Evolutionary conservation across 2,888 invertebrate species (phyloP).

Genomic region (Caenorhabditis angaria): DNA sequence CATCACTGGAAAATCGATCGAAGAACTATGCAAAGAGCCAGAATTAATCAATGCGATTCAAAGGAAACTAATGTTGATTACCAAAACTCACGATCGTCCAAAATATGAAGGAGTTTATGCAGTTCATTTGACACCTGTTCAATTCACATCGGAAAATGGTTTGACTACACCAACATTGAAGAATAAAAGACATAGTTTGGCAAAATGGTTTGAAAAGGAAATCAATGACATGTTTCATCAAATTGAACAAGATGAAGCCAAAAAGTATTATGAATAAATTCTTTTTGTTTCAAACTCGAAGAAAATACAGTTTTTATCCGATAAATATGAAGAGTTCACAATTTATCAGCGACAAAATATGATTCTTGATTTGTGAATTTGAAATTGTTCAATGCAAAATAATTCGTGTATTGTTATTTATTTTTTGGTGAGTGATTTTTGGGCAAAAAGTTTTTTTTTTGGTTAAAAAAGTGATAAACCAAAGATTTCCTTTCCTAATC

Average conservation of each 20-base stretch:
- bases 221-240: conserved; percentile 8
- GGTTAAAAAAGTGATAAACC: too few relatives aligned
- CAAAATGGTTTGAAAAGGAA: conserved; percentile 6
- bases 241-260: neutral
- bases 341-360: too few relatives aligned
- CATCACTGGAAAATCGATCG: neutral
- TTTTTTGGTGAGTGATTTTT: too few relatives aligned
- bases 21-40: neutral
- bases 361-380: too few relatives aligned
- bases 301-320: too few relatives aligned
- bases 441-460: too few relatives aligned
- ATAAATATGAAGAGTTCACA: too few relatives aligned
- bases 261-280: too few relatives aligned
- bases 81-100: neutral
- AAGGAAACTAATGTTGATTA: neutral
- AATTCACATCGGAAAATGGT: conserved; percentile 5
- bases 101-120: conserved; percentile 9
- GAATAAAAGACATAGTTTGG: conserved; percentile 8
- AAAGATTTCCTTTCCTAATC: too few relatives aligned
- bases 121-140: conserved; percentile 8
- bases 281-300: too few relatives aligned
- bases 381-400: too few relatives aligned
- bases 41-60: neutral
- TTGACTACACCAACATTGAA: conserved; percentile 14
- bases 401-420: too few relatives aligned